Evolutionary conservation across 2,113 vertebrate species (phyloP).

Genomic region (Harpagus bidentatus): DNA sequence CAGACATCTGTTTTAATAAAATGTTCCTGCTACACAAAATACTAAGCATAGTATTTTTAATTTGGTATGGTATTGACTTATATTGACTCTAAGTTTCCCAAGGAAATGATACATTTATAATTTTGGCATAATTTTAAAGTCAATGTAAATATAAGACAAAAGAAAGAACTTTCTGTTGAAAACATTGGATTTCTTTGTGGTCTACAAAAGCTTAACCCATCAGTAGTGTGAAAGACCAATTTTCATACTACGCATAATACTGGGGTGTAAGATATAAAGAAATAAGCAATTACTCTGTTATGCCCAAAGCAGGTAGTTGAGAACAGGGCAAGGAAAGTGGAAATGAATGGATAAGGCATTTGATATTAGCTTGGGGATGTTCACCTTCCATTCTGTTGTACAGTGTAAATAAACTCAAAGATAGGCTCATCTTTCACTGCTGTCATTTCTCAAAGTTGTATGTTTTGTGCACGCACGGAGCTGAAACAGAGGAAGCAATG

Average conservation of each 20-base stretch:
- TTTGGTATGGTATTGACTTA: not conserved
- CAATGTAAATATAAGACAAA: not conserved
- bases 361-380: not conserved
- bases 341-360: not conserved
- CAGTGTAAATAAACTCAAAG: not conserved
- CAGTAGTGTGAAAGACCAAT: not conserved
- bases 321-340: not conserved
- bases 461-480: not conserved
- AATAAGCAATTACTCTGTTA: not conserved
- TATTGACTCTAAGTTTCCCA: not conserved
- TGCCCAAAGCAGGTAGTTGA: not conserved
- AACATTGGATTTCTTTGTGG: not conserved
- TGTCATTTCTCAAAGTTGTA: not conserved
- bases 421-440: not conserved
- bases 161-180: not conserved
- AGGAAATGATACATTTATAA: not conserved
- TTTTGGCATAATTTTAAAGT: not conserved
- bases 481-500: not conserved
- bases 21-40: not conserved
- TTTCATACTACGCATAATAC: not conserved
- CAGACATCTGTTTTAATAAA: not conserved
- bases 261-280: not conserved
- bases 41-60: not conserved
- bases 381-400: not conserved
- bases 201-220: not conserved